A percentile compares a stretch with the other conserved stretches of the same genome.
Conservation (phyloP, 53 echinoderm and acorn worm species). For the Stichopus horrens region DNA sequence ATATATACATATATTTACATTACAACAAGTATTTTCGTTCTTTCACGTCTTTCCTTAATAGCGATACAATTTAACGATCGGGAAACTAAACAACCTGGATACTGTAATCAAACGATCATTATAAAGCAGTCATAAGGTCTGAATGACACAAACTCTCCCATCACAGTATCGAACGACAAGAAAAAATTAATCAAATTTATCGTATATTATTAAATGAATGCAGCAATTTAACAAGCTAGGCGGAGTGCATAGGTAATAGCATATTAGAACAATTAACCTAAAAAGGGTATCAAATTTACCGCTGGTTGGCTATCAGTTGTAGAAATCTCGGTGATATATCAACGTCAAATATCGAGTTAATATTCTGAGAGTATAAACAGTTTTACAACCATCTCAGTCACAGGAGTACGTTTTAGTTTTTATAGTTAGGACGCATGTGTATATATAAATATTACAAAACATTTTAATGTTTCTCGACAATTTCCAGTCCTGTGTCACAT, state of each 20-base stretch:
- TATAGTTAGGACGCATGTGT: too few species aligned
- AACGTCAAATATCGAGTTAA: not conserved
- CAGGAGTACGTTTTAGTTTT: not conserved
- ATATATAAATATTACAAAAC: too few species aligned
- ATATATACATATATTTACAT: too few species aligned
- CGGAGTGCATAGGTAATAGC: slow-evolving; percentile 19
- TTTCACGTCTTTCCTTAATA: not conserved
- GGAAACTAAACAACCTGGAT: not conserved
- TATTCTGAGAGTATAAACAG: not conserved
- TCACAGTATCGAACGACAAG: slow-evolving; percentile 21
- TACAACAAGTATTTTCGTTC: not conserved
- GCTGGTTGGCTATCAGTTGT: slow-evolving; percentile 7
- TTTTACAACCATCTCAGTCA: not conserved
- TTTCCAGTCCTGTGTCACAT: too few species aligned
- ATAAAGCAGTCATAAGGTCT: not conserved
- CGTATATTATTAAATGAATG: slow-evolving; percentile 26
- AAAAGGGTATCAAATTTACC: slow-evolving; percentile 41
- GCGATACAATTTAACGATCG: not conserved
- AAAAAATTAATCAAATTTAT: slow-evolving; percentile 15
- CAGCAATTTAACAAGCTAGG: slow-evolving; percentile 30
- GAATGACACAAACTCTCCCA: not conserved
- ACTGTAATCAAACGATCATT: not conserved
- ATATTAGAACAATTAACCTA: slow-evolving; percentile 39
- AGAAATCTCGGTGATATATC: not conserved
- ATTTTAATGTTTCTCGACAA: too few species aligned